Conservation (phyloP, 2,113 vertebrate species). For the Melanocharis versteri region DNA sequence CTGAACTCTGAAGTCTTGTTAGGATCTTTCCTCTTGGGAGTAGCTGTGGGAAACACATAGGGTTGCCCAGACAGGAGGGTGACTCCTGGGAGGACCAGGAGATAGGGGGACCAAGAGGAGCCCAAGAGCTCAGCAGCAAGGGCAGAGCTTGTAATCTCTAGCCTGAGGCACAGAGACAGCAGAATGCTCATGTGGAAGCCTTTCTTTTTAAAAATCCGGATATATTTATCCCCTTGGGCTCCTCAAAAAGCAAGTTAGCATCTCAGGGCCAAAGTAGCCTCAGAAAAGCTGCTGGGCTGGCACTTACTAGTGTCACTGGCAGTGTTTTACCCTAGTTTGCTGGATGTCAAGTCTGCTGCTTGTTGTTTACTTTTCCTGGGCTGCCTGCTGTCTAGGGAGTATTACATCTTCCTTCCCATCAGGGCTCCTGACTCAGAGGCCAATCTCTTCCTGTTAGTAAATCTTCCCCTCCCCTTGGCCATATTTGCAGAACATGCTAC, state of each 20-base stretch:
- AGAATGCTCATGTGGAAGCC: background rate
- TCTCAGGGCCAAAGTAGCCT: conserved; percentile 57
- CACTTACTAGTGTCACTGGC: conserved; percentile 49
- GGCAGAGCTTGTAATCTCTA: background rate
- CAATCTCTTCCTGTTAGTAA: conserved; percentile 37
- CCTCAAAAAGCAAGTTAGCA: conserved; percentile 42
- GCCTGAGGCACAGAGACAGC: background rate
- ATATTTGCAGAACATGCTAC: background rate
- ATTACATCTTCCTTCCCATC: conserved; percentile 26
- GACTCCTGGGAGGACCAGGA: background rate
- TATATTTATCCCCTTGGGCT: background rate
- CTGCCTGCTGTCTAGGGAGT: conserved; percentile 41
- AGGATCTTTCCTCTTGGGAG: conserved; percentile 9
- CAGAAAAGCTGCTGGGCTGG: conserved; percentile 53
- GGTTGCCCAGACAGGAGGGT: background rate
- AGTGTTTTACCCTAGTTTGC: conserved; percentile 50
- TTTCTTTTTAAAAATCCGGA: background rate
- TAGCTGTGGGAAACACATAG: background rate
- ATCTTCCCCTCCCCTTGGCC: conserved; percentile 35
- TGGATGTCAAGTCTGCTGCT: conserved; percentile 54
- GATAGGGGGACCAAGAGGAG: background rate
- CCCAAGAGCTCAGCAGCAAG: background rate
- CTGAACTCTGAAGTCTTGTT: conserved; percentile 61
- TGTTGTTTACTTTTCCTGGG: conserved; percentile 63
- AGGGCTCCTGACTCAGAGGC: conserved; percentile 40